Evolutionary conservation across 2,888 invertebrate species (phyloP), one percentile per base, ranked within the genome.

Genomic region (Germaria angustata): DNA sequence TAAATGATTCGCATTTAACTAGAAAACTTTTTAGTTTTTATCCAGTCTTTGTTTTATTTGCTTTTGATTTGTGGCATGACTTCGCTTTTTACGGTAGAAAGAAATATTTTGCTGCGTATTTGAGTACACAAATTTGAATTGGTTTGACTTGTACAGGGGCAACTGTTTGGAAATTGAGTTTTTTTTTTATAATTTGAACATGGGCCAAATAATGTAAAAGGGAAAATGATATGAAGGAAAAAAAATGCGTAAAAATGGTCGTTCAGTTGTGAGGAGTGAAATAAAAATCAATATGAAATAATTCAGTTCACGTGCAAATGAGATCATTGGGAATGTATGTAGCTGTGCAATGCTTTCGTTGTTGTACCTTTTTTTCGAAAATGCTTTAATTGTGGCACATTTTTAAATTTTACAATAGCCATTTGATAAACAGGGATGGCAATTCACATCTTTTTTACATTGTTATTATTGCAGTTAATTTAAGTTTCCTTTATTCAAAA

Each of bases 1-100:
- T 46, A 46, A 66, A 7, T 75, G 66, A 65, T 24, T 24, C 46
- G 55, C 28, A 17, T 55, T 65, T 51, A 65, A 28, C 13, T 51
- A 13, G 9, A 28, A 63, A 53, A 51, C 28, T 63, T 32, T 53
- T 28, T 13, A 57, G 20, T 13, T 28, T 59, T 59, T 34, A 9
- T 11, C 41, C 55, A 55, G 22, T 24, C 9, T 13, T 3, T 34
- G 1, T 22, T 39, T 22, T 6, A 13, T 7, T 69, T 32, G 22
- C 0, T 41, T 7, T 20, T 22, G 7, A 34, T 57, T 69, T 44
- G 15, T 28, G 24, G 2, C 13, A 17, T 15, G 7, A 34, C 2
- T 51, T 36, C 36, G n/a, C 11, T 51, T 36, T 28, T 32, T 44
- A 6, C 13, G 6, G n/a, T 22, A 15, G 5, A n/a, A 8, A 17